Base-by-base conservation (phyloP, 2,113 vertebrate genomes). In the Odocoileus hemionus region DNA sequence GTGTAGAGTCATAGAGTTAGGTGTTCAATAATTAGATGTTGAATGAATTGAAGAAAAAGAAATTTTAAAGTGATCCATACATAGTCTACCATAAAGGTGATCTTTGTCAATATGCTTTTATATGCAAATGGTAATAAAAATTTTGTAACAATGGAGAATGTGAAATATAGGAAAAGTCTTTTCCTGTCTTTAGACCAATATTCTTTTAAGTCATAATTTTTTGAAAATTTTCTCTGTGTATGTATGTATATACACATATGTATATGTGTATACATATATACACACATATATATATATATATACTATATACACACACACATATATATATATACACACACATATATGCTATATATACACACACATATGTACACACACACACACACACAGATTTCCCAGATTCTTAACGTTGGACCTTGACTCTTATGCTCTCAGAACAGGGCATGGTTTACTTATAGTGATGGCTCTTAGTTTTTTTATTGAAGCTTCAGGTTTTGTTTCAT, bases 181-280 rank as follows among this genome's bases (percentile, higher is more conserved):
- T 12, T 70, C 83, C 30, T 86, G 6, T 45, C 17, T 10, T 45
- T 70, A 36, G 64, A 36, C 19, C 9, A 36, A 36, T 36, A 70
- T 70, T 70, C n/a, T 70, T 43, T 95, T 92, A 84, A 96, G 33
- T 96, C 89, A 39, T 3, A 84, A 86, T 83, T 96, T 36, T 54
- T 64, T 85, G n/a, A 39, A 92, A 19, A 8, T 12, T 88, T 87
- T 94, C 1, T 78, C 1, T 78, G 39, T 14, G 45, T 30, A 36
- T 25, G 2, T 39, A 84, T 30, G 50, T 23, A 5, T 64, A 17
- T n/a, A n/a, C 1, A 9, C 9, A 67, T 36, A 36, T 55, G 8
- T 3, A 6, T 19, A 54, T n/a, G n/a, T n/a, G n/a, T n/a, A 36
- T 36, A 36, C 36, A 36, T 36, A 36, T 52, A 52, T 14, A 52